These are phyloP conservation scores for Meghimatium bilineatum DNA, from an alignment of 2,888 invertebrate species.

Conservation along the genomic window DNA sequence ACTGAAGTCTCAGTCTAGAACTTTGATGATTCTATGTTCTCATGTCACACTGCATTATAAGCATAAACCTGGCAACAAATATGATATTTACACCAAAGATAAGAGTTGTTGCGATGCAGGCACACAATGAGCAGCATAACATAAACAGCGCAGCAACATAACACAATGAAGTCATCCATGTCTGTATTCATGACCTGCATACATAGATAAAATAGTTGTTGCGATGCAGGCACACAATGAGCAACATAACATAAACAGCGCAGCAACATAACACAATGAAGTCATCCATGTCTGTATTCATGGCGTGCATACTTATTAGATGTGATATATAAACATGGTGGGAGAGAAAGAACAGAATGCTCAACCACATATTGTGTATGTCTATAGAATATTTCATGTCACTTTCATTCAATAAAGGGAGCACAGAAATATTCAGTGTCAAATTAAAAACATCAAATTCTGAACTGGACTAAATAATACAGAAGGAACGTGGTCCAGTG, in stretches of 20 bases:
- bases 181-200: neutral
- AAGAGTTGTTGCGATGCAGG: too few species aligned
- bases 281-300: neutral
- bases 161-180: neutral
- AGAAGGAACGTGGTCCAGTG: slow-evolving; percentile 44
- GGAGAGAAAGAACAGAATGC: slow-evolving; percentile 18
- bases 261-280: neutral
- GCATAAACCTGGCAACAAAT: too few species aligned
- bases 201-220: too few species aligned
- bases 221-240: neutral
- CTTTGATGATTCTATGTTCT: too few species aligned
- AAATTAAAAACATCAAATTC: neutral
- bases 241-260: too few species aligned
- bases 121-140: neutral
- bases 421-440: slow-evolving; percentile 13
- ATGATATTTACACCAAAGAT: neutral
- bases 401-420: neutral
- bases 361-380: slow-evolving; percentile 11
- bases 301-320: neutral
- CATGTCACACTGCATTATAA: too few species aligned
- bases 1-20: too few species aligned
- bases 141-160: neutral
- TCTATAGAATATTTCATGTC: neutral
- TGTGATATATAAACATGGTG: neutral
- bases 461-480: neutral